These are phyloP conservation scores for Drosophila sp. DNA, from an alignment of 1,140 invertebrate genomes.

Conservation along the genomic window DNA sequence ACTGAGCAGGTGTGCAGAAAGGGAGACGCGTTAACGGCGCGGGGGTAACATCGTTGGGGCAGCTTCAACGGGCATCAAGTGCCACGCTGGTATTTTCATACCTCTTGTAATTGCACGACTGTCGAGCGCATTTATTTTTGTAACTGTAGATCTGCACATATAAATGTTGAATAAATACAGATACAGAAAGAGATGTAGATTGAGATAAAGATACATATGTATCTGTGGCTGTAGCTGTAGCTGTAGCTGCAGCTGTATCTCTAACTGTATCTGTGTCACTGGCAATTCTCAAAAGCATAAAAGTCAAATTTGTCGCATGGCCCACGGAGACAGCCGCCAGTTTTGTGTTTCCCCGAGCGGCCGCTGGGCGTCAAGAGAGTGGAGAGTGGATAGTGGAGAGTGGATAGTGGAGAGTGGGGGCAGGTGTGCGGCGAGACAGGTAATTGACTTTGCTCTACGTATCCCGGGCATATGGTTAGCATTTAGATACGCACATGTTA, in stretches of 20 bases:
- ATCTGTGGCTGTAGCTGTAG: constrained; percentile 45
- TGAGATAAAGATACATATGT: constrained; percentile 1
- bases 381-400: background rate
- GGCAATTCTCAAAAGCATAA: constrained; percentile 82
- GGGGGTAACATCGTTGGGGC: constrained; percentile 28
- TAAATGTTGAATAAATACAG: background rate
- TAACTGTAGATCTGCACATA: background rate
- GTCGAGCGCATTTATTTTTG: constrained; percentile 40
- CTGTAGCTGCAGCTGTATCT: constrained; percentile 49
- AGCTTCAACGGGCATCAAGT: constrained; percentile 56
- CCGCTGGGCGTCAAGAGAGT: constrained; percentile 36
- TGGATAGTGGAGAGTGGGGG: background rate
- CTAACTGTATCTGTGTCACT: constrained; percentile 68
- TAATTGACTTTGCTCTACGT: constrained; percentile 73
- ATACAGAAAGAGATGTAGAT: no score
- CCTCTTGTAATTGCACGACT: constrained; percentile 75
- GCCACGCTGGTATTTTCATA: constrained; percentile 50
- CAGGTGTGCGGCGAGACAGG: constrained; percentile 48
- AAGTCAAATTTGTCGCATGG: constrained; percentile 80
- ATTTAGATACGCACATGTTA: constrained; percentile 67
- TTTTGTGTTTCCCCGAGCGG: constrained; percentile 61
- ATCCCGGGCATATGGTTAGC: constrained; percentile 69
- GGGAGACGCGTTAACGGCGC: no score
- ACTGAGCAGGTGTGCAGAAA: no score
- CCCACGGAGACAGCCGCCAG: constrained; percentile 67